Conservation (phyloP, 1,140 invertebrate genomes). For the Anastrepha obliqua region DNA sequence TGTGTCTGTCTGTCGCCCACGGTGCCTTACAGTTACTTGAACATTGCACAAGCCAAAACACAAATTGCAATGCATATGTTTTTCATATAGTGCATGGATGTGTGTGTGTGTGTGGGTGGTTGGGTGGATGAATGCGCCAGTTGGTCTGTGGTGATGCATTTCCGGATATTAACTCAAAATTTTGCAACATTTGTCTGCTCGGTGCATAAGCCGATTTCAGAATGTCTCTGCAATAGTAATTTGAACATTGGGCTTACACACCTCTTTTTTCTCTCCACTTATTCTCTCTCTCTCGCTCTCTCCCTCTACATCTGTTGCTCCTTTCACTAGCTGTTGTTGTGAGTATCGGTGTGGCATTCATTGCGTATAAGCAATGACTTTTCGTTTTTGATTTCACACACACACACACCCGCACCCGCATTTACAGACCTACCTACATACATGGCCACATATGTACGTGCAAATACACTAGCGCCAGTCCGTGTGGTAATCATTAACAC, state of each 20-base stretch:
- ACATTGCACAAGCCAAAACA: no score
- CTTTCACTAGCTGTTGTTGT: neutral
- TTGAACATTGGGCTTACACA: no score
- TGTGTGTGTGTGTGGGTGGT: no score
- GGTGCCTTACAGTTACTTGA: neutral
- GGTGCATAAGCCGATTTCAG: neutral
- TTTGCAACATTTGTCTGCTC: conserved; percentile 17
- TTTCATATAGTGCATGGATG: neutral
- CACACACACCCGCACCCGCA: neutral
- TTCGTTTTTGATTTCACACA: conserved; percentile 1
- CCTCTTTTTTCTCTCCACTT: no score
- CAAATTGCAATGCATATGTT: neutral
- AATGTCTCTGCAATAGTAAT: neutral
- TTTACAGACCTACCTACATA: no score
- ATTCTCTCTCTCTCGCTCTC: no score
- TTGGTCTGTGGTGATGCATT: conserved; percentile 15
- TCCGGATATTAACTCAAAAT: conserved; percentile 29
- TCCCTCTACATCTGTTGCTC: neutral
- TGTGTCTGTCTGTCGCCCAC: neutral
- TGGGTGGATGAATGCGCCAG: neutral
- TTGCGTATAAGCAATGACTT: neutral
- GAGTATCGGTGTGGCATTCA: neutral
- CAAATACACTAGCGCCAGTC: no score
- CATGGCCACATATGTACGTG: no score
- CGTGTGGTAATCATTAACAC: neutral